Conservation (phyloP, 1,140 invertebrate genomes). For the Micrasema minimum region DNA sequence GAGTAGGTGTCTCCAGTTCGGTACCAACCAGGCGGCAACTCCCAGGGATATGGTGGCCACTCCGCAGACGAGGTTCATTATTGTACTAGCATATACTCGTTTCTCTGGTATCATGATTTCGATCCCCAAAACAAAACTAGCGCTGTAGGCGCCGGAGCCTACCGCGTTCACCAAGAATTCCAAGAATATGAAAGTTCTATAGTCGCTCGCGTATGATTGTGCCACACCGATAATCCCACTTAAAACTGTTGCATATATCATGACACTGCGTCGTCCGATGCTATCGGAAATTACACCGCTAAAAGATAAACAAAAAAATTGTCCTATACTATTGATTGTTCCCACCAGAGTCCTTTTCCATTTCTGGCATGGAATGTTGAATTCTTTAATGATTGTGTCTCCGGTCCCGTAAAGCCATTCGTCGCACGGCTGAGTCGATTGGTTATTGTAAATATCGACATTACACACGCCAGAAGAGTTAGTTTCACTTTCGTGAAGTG, state of each 20-base stretch:
- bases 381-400: conserved; percentile 53
- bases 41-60: conserved; percentile 77
- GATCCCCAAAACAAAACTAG: conserved; percentile 74
- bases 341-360: conserved; percentile 80
- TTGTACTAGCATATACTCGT: conserved; percentile 77
- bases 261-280: conserved; percentile 63
- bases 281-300: conserved; percentile 76
- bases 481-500: conserved; percentile 34
- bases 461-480: conserved; percentile 22
- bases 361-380: conserved; percentile 65
- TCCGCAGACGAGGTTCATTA: conserved; percentile 78
- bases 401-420: conserved; percentile 43
- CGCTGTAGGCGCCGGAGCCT: conserved; percentile 67
- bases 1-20: conserved; percentile 77
- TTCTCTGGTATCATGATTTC: conserved; percentile 81
- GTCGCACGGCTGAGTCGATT: conserved; percentile 53
- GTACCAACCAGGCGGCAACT: conserved; percentile 73
- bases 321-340: conserved; percentile 77
- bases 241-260: conserved; percentile 57
- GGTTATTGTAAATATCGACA: conserved; percentile 59
- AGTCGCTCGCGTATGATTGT: conserved; percentile 68
- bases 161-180: conserved; percentile 68
- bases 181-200: conserved; percentile 66
- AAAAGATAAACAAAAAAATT: conserved; percentile 76
- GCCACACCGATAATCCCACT: conserved; percentile 65